A percentile compares a stretch with the other conserved stretches of the same genome.
These are phyloP conservation scores for Squalus acanthias DNA, from an alignment of 2,797 vertebrate genomes.

Conservation along the genomic window DNA sequence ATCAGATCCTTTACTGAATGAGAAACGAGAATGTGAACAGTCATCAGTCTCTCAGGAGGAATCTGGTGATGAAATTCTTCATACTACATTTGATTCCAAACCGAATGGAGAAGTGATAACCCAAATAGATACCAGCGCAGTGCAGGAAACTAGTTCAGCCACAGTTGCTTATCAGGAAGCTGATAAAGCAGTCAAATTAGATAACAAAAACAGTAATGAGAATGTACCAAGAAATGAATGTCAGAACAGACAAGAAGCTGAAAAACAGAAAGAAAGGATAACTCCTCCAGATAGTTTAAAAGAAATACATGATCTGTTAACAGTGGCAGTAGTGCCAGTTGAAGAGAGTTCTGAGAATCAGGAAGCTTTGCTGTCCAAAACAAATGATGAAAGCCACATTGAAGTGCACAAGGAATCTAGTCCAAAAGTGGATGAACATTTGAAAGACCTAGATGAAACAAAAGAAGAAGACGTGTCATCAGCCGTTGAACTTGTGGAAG, in stretches of 20 bases:
- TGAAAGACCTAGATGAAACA: constrained; percentile 44
- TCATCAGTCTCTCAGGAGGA: background rate
- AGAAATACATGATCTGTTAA: constrained; percentile 58
- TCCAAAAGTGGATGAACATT: background rate
- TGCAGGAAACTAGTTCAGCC: background rate
- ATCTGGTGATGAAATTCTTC: constrained; percentile 1
- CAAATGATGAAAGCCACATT: background rate
- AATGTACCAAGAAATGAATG: background rate
- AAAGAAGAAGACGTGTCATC: constrained; percentile 48
- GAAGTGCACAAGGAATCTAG: background rate
- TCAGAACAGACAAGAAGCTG: background rate
- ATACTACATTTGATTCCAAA: background rate
- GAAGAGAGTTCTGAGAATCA: background rate
- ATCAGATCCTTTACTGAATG: background rate
- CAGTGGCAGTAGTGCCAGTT: constrained; percentile 54
- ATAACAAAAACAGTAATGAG: constrained; percentile 38
- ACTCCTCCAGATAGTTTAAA: constrained; percentile 47
- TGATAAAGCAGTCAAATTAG: constrained; percentile 1
- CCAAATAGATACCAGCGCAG: constrained; percentile 14
- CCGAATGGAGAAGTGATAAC: background rate
- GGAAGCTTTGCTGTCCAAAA: background rate
- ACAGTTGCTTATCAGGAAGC: background rate
- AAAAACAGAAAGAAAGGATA: background rate
- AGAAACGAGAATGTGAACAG: background rate
- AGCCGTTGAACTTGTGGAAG: background rate